Base-by-base conservation (phyloP, 2,797 vertebrate genomes). In the Enteromius thamalakanensis region DNA sequence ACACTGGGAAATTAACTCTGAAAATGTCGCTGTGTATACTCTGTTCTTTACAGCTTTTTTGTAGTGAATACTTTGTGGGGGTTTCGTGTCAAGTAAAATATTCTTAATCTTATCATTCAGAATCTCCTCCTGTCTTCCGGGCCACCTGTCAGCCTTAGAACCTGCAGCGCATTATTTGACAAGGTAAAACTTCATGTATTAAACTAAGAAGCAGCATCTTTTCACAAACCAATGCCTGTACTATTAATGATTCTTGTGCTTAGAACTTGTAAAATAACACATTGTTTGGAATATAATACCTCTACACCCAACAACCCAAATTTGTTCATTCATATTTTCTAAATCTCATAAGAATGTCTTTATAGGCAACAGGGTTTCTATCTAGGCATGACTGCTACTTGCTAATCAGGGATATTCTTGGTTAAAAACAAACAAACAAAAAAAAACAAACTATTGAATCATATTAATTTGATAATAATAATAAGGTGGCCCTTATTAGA, bases 121-220 rank as follows among this genome's bases (percentile, higher is more conserved):
- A 95, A 95, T 91, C 94, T 94, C 85, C 93, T 95, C 93, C 94
- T 95, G 94, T 95, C 94, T 87, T 95, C 94, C 88, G 95, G 94
- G 92, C 94, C 95, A 90, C 95, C 94, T 76, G 93, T 94, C 94
- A 95, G 94, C 94, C 95, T 95, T 93, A 95, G 94, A 95, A 94
- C 94, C 94, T 95, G 94, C 95, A 95, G 94, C 94, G 94, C 94
- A 87, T 94, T 95, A 92, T 95, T 92, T 94, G 95, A 95, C 92
- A 95, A 95, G 95, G 95, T 95, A 95, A 90, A 94, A 84, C 32
- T 79, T 86, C 29, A 10, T 55, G 37, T 69, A 62, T 42, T 1
- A 34, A 75, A 65, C 67, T 21, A 55, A 72, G 32, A 40, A 29
- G 23, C 14, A 37, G 45, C 58, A 42, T 62, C 26, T 72, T 85